These are phyloP conservation scores for Apamea anceps DNA, from an alignment of 2,888 invertebrate species.

Conservation along the genomic window DNA sequence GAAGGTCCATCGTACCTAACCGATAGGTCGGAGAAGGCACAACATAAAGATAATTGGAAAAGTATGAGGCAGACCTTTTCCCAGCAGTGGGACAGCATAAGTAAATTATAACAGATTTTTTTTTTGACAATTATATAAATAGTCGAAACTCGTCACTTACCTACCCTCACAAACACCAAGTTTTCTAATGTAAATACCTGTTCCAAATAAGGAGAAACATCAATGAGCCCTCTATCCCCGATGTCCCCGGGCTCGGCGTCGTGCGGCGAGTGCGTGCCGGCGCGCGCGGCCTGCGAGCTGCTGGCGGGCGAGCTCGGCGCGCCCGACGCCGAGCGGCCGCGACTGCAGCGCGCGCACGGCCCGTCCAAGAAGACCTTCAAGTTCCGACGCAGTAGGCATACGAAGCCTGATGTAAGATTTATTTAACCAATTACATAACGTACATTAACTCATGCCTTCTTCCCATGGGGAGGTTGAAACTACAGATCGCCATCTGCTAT, in stretches of 20 bases:
- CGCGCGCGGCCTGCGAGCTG: constrained; percentile 73
- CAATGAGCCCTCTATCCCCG: constrained; percentile 94
- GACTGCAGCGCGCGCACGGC: constrained; percentile 97
- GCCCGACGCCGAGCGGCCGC: constrained; percentile 88
- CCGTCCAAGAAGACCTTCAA: constrained; percentile 98
- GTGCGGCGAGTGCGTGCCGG: constrained; percentile 71
- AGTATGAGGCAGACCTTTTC: neutral
- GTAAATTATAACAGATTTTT: too few species aligned
- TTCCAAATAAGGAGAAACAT: constrained; percentile 92
- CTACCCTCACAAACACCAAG: neutral
- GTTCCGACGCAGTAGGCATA: constrained; percentile 93
- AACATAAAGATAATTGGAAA: neutral
- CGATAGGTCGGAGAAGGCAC: neutral
- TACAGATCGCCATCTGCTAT: too few species aligned
- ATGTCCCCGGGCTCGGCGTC: constrained; percentile 91
- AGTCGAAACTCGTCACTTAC: neutral
- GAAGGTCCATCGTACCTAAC: neutral
- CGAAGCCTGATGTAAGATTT: constrained; percentile 92
- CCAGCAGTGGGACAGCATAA: neutral
- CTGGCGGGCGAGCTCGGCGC: constrained; percentile 51
- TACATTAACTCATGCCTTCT: too few species aligned
- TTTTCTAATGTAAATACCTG: neutral
- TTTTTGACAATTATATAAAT: neutral
- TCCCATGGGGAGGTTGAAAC: too few species aligned
- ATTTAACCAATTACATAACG: too few species aligned